These are phyloP conservation scores for Mamestra brassicae DNA, from an alignment of 2,888 invertebrate genomes.

Conservation along the genomic window DNA sequence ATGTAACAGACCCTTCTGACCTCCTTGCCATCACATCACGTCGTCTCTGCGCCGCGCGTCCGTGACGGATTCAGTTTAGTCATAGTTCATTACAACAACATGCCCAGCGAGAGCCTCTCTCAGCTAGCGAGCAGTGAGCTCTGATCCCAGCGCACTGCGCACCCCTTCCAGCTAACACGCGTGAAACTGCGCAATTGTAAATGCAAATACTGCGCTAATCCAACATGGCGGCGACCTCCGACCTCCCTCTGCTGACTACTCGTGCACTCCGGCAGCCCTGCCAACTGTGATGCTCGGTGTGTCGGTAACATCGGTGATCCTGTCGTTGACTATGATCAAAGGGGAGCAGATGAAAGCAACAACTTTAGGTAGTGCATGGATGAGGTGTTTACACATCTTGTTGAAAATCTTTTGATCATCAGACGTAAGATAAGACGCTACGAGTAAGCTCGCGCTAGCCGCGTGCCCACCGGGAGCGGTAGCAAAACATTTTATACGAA, in stretches of 20 bases:
- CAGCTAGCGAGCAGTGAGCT: not conserved
- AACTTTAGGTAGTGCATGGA: not conserved
- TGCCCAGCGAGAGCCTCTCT: constrained; percentile 48
- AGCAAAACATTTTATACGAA: constrained; percentile 20
- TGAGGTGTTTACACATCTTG: not conserved
- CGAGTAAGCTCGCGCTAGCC: not conserved
- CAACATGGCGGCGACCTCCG: constrained; percentile 75
- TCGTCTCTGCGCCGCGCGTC: not conserved
- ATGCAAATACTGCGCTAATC: constrained; percentile 84
- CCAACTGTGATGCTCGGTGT: too few species aligned
- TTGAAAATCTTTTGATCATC: too few species aligned
- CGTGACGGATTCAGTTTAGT: not conserved
- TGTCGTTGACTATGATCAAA: too few species aligned
- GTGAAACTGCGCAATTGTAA: constrained; percentile 76
- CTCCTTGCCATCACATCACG: not conserved
- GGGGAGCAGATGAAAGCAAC: not conserved
- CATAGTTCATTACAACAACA: constrained; percentile 30
- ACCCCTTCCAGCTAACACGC: constrained; percentile 70
- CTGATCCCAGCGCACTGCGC: constrained; percentile 42
- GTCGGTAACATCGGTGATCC: not conserved
- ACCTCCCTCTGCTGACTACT: constrained; percentile 28
- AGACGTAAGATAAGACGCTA: not conserved
- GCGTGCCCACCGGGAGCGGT: not conserved
- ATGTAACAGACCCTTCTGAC: not conserved
- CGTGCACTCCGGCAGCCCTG: not conserved